Percentiles rank a stretch among this genome's conserved stretches.
Conservation (phyloP, 2,797 vertebrate species). For the Melanotaenia parkinsoni region DNA sequence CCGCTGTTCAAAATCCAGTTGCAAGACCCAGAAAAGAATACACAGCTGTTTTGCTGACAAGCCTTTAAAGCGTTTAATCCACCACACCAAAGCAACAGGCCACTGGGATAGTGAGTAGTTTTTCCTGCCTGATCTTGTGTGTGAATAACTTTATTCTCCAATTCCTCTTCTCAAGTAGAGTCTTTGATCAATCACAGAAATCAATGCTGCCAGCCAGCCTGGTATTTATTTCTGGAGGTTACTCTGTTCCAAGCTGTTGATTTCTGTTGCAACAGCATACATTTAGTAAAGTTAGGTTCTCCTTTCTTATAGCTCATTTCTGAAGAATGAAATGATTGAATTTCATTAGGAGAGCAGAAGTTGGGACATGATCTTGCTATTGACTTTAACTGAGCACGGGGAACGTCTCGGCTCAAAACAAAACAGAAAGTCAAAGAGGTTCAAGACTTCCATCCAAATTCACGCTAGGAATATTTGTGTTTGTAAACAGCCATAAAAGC, state of each 20-base stretch:
- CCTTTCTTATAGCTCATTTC: conserved; percentile 17
- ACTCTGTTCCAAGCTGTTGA: conserved; percentile 36
- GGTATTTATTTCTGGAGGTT: conserved; percentile 54
- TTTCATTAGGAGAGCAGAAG: conserved; percentile 43
- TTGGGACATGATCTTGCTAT: conserved; percentile 18
- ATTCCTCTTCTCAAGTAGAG: conserved; percentile 26
- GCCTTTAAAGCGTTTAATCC: conserved; percentile 49
- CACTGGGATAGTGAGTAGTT: conserved; percentile 38
- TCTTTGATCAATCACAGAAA: conserved; percentile 70
- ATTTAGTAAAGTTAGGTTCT: conserved; percentile 22
- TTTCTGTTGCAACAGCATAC: conserved; percentile 42
- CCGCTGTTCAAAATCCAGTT: background rate
- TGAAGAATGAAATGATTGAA: conserved; percentile 41
- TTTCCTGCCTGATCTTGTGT: conserved; percentile 38
- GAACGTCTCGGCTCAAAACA: background rate
- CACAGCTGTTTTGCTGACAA: conserved; percentile 41
- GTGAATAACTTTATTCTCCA: conserved; percentile 58
- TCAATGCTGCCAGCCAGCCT: conserved; percentile 48
- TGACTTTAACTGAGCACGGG: conserved; percentile 12
- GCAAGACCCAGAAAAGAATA: background rate
- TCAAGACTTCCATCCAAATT: background rate
- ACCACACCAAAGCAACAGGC: conserved; percentile 20
- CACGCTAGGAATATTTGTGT: background rate
- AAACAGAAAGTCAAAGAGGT: background rate
- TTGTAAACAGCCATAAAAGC: background rate